Evolutionary conservation across 1,140 invertebrate species (phyloP), one percentile per base, ranked within the genome.

Genomic region (Ostrea denselamellosa): DNA sequence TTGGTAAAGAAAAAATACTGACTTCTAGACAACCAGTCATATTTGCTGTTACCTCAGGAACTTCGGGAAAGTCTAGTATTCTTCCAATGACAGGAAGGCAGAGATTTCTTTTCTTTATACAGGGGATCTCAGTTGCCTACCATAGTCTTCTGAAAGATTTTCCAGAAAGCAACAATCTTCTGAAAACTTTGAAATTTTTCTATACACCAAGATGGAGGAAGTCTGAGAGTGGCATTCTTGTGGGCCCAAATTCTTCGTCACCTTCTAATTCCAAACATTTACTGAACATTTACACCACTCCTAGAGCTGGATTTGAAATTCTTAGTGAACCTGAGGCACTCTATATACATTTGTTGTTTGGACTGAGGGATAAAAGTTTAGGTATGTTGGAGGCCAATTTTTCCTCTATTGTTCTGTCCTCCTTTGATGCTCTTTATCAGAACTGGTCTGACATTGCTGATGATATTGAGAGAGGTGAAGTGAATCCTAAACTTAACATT

Each of bases 341-440:
- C 17, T 95, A 95, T 89, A 58, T 95, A 12, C 93, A 95, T 88
- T 89, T 95, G 17, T 85, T 95, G 65, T 95, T 95, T 92, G 94
- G 91, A 44, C 82, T 95, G 44, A 91, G 90, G 83, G 94, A 95
- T 83, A 91, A 85, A 51, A 91, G 94, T 82, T 77, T 95, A 12
- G 94, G 94, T 14, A 92, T 92, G 89, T 89, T 95, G 12, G 94
- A 95, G 84, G 94, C 93, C 0, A 94, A 94, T 85, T 95, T 95
- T 90, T 90, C 93, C 17, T 94, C 94, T 34, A 88, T 94, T 19
- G 88, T 95, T 0, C 93, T 93, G 88, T 90, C 92, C 51, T 91
- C 93, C 19, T 93, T 94, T 81, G 83, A 86, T 44, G 88, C 91
- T 7, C 81, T 95, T 14, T 93, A 94, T 84, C 44, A 68, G 10